Percentiles rank a stretch among this genome's conserved stretches.
Evolutionary conservation across 1,140 invertebrate genomes (phyloP).

Genomic region (Pogonognathellus flavescens): DNA sequence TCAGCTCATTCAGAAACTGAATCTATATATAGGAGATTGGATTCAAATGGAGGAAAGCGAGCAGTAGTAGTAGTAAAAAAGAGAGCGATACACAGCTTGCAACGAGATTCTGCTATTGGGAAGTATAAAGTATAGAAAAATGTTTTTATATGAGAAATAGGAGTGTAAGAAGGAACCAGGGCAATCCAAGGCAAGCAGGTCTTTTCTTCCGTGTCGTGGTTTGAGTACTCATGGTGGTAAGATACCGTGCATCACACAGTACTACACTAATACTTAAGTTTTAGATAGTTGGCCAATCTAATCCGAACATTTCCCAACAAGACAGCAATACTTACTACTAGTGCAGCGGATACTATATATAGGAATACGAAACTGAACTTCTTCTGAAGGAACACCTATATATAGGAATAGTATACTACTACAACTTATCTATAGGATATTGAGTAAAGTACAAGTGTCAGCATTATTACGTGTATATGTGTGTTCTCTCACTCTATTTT

Average conservation of each 20-base stretch:
- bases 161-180: neutral
- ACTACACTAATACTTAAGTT: neutral
- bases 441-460: neutral
- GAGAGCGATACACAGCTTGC: neutral
- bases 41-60: neutral
- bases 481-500: conserved; percentile 18
- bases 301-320: conserved; percentile 2
- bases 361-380: too few species aligned
- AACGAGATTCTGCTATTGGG: too few species aligned
- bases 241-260: neutral
- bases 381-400: too few species aligned
- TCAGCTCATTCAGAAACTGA: too few species aligned
- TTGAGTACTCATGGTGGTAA: neutral
- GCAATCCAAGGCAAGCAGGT: neutral
- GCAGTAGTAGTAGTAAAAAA: neutral
- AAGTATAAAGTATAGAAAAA: too few species aligned
- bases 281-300: conserved; percentile 8
- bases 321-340: neutral
- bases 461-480: neutral
- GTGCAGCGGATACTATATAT: too few species aligned
- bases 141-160: too few species aligned
- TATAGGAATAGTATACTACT: too few species aligned
- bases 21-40: neutral
- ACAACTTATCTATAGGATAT: too few species aligned
- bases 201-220: neutral